Base-by-base conservation (phyloP, 1,140 invertebrate species). In the Maniola jurtina region DNA sequence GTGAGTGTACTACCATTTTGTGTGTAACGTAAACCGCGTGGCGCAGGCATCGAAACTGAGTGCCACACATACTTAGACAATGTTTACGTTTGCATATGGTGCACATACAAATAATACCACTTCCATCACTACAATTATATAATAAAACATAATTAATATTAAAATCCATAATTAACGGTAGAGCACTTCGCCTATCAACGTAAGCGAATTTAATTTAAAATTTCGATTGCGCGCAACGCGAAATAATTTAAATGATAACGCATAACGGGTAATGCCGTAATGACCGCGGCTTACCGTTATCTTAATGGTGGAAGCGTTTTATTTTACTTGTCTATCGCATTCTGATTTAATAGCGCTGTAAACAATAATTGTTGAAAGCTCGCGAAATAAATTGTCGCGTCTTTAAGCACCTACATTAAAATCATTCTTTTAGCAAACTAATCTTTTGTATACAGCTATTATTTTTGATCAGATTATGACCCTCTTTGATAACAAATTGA, bases 241-340 rank as follows among this genome's bases (percentile, higher is more conserved):
- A 55, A 55, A 16, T 50, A 25, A 66, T 66, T 66, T 61, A 59
- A 60, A 66, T 56, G 58, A 57, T 67, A 66, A 66, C 61, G 59
- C 38, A 48, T 61, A 61, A 50, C 58, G 52, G 56, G 10, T 61
- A 62, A 66, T 67, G 50, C 54, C 42, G 59, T 62, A 67, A 67
- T 62, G 65, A 55, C 52, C 59, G 38, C 52, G 65, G 59, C 52
- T 61, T 56, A 63, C 52, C 61, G 65, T 54, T 62, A 67, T 56
- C 65, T 67, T 67, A 67, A 67, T 67, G 65, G 52, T 33, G 34
- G 34, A 55, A 14, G 34, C 54, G 54, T 55, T 55, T 55, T 36
- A 55, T 55, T 55, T 35, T 55, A 52, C 48, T 52, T 52, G 48
- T 52, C 25, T 52, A 52, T 52, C 14, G 15, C 48, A 8, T 16